Evolutionary conservation across 2,797 vertebrate genomes (phyloP).

Genomic region (Helicolenus hilgendorfi): DNA sequence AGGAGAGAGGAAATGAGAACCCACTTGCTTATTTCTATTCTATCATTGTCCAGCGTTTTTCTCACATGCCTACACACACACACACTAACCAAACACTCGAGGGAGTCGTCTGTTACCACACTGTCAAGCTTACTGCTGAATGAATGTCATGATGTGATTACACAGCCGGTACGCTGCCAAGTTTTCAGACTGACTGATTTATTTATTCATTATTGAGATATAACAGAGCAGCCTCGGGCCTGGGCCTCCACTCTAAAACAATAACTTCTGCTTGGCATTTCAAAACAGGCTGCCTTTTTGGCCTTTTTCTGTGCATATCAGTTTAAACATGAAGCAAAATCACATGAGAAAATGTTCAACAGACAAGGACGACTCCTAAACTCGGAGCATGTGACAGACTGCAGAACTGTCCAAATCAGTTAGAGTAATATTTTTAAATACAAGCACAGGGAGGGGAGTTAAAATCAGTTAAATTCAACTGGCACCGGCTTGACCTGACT

Average conservation of each 20-base stretch:
- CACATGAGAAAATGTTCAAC: background rate
- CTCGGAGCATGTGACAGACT: slow-evolving; percentile 16
- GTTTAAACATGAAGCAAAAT: slow-evolving; percentile 10
- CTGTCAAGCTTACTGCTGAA: slow-evolving; percentile 46
- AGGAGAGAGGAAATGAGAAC: slow-evolving; percentile 25
- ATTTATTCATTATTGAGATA: slow-evolving; percentile 58
- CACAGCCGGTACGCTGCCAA: slow-evolving; percentile 50
- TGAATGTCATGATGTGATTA: slow-evolving; percentile 62
- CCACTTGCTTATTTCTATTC: slow-evolving; percentile 6
- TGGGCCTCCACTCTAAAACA: slow-evolving; percentile 11
- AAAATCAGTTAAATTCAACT: slow-evolving; percentile 9
- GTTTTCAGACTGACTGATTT: slow-evolving; percentile 52
- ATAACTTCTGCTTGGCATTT: slow-evolving; percentile 21
- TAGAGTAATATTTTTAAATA: slow-evolving; percentile 24
- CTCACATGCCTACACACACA: background rate
- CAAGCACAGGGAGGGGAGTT: background rate
- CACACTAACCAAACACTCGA: slow-evolving; percentile 22
- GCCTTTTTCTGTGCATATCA: background rate
- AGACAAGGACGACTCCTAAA: background rate
- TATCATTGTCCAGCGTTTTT: slow-evolving; percentile 3
- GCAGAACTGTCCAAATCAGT: background rate
- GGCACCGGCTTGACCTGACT: slow-evolving; percentile 13
- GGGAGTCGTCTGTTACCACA: slow-evolving; percentile 52
- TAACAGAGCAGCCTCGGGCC: slow-evolving; percentile 41
- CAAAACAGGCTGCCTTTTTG: slow-evolving; percentile 9